These are phyloP conservation scores for Acrobasis suavella DNA, from an alignment of 2,888 invertebrate species.

Conservation along the genomic window DNA sequence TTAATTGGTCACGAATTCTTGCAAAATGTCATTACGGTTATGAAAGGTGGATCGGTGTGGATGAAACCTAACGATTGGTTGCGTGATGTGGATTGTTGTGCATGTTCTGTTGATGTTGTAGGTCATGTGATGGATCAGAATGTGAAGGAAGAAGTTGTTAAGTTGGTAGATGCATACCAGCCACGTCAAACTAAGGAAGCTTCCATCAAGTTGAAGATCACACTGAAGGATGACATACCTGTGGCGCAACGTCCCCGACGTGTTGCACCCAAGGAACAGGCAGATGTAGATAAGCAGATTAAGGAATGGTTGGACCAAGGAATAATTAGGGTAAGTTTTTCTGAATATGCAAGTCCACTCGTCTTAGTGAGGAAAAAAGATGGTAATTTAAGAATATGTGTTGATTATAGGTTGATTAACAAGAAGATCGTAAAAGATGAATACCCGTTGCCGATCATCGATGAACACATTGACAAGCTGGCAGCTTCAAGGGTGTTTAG, in stretches of 20 bases:
- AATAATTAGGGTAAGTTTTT: background rate
- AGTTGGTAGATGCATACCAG: background rate
- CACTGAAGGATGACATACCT: background rate
- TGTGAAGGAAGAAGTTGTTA: background rate
- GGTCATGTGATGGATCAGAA: background rate
- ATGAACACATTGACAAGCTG: constrained; percentile 4
- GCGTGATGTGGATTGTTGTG: constrained; percentile 1
- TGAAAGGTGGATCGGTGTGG: constrained; percentile 3
- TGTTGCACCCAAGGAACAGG: background rate
- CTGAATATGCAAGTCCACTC: too few species aligned
- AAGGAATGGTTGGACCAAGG: background rate
- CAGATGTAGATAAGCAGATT: background rate
- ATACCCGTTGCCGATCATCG: constrained; percentile 2
- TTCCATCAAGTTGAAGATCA: constrained; percentile 1
- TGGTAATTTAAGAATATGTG: background rate
- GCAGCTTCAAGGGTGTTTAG: constrained; percentile 18
- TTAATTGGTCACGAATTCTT: constrained; percentile 7
- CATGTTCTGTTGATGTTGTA: constrained; percentile 3
- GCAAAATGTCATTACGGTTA: background rate
- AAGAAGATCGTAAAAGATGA: constrained; percentile 6
- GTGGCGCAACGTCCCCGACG: background rate
- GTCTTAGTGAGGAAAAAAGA: background rate
- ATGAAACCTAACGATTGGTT: background rate
- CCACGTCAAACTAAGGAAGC: background rate
- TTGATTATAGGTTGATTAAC: constrained; percentile 1